Evolutionary conservation across 2,888 invertebrate genomes (phyloP).

Genomic region (Leptothorax acervorum): DNA sequence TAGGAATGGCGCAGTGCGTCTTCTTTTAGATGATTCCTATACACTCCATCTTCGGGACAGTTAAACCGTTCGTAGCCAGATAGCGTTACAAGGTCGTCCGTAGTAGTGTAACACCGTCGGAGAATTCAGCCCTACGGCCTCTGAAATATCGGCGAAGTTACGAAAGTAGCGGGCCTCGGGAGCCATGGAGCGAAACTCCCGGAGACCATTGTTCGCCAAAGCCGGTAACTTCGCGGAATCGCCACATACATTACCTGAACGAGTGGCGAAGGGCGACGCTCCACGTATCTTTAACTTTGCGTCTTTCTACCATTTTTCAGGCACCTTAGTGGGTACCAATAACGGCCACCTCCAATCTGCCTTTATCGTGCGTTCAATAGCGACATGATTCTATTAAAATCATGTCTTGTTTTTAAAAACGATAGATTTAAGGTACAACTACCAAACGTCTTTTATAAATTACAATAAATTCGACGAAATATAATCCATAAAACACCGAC

Average conservation of each 20-base stretch:
- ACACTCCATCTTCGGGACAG: constrained; percentile 72
- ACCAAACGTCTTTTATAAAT: background rate
- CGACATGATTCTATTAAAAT: constrained; percentile 18
- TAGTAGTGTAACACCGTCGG: constrained; percentile 68
- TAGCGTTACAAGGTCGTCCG: constrained; percentile 78
- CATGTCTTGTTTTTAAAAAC: background rate
- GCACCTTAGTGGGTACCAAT: constrained; percentile 40
- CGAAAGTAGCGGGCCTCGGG: constrained; percentile 73
- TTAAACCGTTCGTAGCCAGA: constrained; percentile 76
- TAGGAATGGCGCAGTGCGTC: constrained; percentile 40
- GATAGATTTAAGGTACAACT: background rate
- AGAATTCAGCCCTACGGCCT: constrained; percentile 75
- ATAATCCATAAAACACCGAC: background rate
- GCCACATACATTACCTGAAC: constrained; percentile 82
- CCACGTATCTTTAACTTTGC: constrained; percentile 77
- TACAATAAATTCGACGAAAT: background rate
- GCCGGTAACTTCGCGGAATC: constrained; percentile 81
- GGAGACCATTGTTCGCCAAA: constrained; percentile 82
- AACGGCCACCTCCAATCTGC: constrained; percentile 17
- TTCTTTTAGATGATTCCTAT: constrained; percentile 63
- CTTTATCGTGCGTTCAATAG: constrained; percentile 22
- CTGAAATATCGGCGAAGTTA: constrained; percentile 84
- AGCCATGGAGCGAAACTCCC: constrained; percentile 74
- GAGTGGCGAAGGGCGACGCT: constrained; percentile 71
- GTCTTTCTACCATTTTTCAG: constrained; percentile 70